Conservation (phyloP, 2,113 vertebrate species). For the Fukomys damarensis region DNA sequence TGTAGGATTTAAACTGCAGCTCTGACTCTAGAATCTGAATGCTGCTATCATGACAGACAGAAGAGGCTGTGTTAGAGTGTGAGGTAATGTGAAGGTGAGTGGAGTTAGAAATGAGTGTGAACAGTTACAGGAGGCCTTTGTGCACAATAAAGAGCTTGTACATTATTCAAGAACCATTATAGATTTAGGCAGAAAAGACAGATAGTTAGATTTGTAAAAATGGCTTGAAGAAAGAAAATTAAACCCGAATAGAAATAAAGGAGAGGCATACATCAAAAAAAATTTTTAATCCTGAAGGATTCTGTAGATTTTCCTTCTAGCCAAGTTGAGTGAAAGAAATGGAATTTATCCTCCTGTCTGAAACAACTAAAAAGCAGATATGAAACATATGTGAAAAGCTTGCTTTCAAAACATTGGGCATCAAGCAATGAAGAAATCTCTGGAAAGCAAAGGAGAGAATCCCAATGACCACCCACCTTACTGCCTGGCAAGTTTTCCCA, state of each 20-base stretch:
- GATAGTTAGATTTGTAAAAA: background rate
- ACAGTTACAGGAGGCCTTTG: background rate
- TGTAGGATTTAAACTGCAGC: background rate
- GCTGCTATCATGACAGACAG: background rate
- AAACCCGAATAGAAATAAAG: background rate
- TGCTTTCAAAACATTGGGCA: background rate
- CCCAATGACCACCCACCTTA: background rate
- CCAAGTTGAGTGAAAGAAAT: conserved; percentile 31
- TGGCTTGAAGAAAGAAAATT: background rate
- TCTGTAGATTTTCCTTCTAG: background rate
- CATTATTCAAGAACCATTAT: background rate
- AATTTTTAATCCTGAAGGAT: background rate
- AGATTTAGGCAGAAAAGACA: conserved; percentile 18
- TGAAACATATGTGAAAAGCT: background rate
- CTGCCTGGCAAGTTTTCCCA: background rate
- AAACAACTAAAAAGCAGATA: conserved; percentile 9
- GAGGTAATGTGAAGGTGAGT: background rate
- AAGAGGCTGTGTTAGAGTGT: background rate
- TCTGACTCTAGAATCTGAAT: background rate
- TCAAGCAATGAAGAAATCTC: background rate
- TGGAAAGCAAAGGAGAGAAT: background rate
- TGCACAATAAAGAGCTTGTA: background rate
- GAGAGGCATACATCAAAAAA: background rate
- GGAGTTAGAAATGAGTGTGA: background rate
- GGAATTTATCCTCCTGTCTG: background rate